Base-by-base conservation (phyloP, 1,140 invertebrate species). In the Chlorops oryzae region DNA sequence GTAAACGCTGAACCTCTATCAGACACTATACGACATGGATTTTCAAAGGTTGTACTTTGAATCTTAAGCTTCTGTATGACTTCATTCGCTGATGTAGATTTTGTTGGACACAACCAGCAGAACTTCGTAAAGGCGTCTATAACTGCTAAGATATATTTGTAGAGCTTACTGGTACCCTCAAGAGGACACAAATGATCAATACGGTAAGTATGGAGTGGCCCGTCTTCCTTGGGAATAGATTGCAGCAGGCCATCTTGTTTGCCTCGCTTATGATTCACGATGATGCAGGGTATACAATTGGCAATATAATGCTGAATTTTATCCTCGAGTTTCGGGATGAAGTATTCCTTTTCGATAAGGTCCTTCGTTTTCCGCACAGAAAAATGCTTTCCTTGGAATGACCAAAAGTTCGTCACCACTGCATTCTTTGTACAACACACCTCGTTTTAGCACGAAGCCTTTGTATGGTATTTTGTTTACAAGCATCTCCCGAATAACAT, bases 291-390 rank as follows among this genome's bases (percentile, higher is more conserved):
- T 3, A 73, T 41, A 51, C 71, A 73, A 22, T 58, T 64, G 0
- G 43, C 13, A 10, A 74, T 58, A 3, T 62, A 21, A 21, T 61
- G 54, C 50, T 63, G 45, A 7, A 73, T 59, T 41, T 68, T 73
- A 5, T 56, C 44, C 10, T 47, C 32, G 38, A 74, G 5, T 2
- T 72, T 62, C 2, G 59, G 44, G 24, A 76, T 66, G 37, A 53
- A 74, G 56, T 64, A 75, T 13, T 75, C 63, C 55, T 61, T 58
- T 25, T 47, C 54, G 3, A 75, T 59, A 5, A 63, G 23, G n/a
- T 69, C 65, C 50, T 66, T 59, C 2, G 61, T 74, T 50, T 74
- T 77, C 18, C 34, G 52, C 2, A 59, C 22, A 2, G 37, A 39
- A 18, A 55, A 59, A 48, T 62, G 59, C 23, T 58, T 59, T 32